A percentile compares a stretch with the other conserved stretches of the same genome.
These are phyloP conservation scores for Xiphophorus couchianus DNA, from an alignment of 2,113 vertebrate species.

Conservation along the genomic window DNA sequence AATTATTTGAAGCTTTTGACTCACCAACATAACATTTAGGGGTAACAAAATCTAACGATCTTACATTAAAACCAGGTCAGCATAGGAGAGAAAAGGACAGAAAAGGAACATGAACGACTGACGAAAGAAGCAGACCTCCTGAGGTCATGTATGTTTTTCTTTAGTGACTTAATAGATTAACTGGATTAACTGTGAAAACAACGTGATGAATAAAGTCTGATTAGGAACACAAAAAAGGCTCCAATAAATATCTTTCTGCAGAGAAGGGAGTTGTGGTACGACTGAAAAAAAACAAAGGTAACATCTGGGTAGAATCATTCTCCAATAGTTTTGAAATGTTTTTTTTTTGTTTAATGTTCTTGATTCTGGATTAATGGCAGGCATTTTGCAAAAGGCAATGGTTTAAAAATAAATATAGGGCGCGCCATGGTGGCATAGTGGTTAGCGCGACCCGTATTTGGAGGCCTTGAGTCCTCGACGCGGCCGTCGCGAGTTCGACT, in stretches of 20 bases:
- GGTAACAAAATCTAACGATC: not conserved
- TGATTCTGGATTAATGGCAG: no score
- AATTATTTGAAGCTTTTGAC: not conserved
- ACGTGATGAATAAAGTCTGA: conserved; percentile 2
- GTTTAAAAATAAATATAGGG: no score
- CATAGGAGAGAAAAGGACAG: not conserved
- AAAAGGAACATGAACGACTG: conserved; percentile 3
- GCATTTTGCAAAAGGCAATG: no score
- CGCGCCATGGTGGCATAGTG: no score
- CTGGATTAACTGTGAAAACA: conserved; percentile 22
- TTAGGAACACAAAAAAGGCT: conserved; percentile 9
- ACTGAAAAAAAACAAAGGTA: not conserved
- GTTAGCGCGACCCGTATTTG: no score
- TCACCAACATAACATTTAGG: not conserved
- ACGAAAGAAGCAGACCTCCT: conserved; percentile 8
- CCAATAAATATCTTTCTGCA: not conserved
- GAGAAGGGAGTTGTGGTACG: no score
- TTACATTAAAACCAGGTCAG: not conserved
- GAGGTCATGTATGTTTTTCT: conserved; percentile 33
- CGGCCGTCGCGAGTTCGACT: no score
- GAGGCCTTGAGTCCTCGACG: no score
- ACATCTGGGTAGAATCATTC: not conserved
- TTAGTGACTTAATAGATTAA: not conserved
- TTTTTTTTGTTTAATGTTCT: no score
- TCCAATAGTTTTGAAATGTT: no score